Conservation (phyloP, 2,888 invertebrate species). For the Ramazzottius varieornatus region DNA sequence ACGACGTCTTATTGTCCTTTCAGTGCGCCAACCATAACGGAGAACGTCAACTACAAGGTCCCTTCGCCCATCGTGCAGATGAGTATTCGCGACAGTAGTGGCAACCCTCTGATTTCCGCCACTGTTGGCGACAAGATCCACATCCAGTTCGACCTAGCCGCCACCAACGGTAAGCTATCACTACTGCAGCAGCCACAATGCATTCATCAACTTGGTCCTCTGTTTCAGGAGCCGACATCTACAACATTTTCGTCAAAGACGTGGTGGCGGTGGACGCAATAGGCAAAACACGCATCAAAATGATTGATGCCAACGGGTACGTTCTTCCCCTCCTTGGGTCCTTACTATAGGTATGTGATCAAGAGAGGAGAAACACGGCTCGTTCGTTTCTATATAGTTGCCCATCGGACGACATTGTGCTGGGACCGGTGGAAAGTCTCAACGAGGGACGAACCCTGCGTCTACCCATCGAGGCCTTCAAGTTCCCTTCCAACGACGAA, state of each 20-base stretch:
- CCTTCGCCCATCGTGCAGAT: slow-evolving; percentile 1
- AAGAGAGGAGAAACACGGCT: too few species aligned
- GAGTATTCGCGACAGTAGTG: neutral
- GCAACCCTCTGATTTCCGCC: neutral
- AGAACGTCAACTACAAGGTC: slow-evolving; percentile 4
- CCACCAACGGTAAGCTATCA: neutral
- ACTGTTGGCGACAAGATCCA: slow-evolving; percentile 1
- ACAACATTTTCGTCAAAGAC: slow-evolving; percentile 79
- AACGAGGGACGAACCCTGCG: slow-evolving; percentile 37
- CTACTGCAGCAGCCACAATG: too few species aligned
- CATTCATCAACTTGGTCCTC: neutral
- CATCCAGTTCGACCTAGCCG: neutral
- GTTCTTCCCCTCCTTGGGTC: neutral
- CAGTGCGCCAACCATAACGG: slow-evolving; percentile 3
- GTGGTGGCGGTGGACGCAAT: slow-evolving; percentile 68
- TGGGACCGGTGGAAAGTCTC: slow-evolving; percentile 72
- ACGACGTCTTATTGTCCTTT: neutral
- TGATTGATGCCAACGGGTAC: slow-evolving; percentile 3
- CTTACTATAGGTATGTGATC: neutral
- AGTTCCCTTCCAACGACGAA: slow-evolving; percentile 76
- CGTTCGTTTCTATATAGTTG: slow-evolving; percentile 28
- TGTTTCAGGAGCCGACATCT: slow-evolving; percentile 33
- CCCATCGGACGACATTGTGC: slow-evolving; percentile 72
- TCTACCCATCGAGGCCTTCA: slow-evolving; percentile 80
- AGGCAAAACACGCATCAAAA: neutral